Conservation (phyloP, 2,888 invertebrate species). For the Epinotia ramella region DNA sequence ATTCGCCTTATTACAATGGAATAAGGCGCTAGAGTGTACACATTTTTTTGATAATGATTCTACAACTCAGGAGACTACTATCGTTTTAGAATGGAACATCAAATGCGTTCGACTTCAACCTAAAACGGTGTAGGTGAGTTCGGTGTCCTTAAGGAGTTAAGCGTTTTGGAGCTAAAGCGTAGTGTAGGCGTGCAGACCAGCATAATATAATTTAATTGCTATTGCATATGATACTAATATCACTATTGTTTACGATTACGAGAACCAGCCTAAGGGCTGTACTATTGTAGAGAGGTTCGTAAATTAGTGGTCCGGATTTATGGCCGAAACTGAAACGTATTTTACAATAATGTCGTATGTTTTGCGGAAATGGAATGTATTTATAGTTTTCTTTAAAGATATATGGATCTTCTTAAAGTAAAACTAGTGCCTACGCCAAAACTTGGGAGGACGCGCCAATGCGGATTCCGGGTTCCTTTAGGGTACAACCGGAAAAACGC, state of each 20-base stretch:
- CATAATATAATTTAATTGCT: constrained; percentile 66
- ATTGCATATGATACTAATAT: constrained; percentile 69
- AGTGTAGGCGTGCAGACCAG: constrained; percentile 40
- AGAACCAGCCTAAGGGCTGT: constrained; percentile 53
- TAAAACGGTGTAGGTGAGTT: not conserved
- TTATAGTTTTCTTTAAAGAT: not conserved
- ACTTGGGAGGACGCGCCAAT: too few species aligned
- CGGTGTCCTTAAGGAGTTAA: constrained; percentile 1
- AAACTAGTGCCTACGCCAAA: not conserved
- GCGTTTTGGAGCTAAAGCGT: not conserved
- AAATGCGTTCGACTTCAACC: not conserved
- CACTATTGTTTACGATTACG: constrained; percentile 70
- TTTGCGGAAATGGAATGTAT: constrained; percentile 8
- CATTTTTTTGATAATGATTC: not conserved
- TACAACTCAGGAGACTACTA: not conserved
- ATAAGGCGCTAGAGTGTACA: not conserved
- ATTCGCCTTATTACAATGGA: not conserved
- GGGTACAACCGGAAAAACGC: too few species aligned
- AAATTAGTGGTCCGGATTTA: constrained; percentile 33
- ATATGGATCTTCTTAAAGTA: not conserved
- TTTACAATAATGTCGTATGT: constrained; percentile 16
- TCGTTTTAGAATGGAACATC: not conserved
- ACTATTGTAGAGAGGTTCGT: constrained; percentile 26
- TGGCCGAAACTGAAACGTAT: constrained; percentile 22
- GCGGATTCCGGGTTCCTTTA: too few species aligned